Conservation (phyloP, 2,113 vertebrate species). For the Tricholaema leucomelas region DNA sequence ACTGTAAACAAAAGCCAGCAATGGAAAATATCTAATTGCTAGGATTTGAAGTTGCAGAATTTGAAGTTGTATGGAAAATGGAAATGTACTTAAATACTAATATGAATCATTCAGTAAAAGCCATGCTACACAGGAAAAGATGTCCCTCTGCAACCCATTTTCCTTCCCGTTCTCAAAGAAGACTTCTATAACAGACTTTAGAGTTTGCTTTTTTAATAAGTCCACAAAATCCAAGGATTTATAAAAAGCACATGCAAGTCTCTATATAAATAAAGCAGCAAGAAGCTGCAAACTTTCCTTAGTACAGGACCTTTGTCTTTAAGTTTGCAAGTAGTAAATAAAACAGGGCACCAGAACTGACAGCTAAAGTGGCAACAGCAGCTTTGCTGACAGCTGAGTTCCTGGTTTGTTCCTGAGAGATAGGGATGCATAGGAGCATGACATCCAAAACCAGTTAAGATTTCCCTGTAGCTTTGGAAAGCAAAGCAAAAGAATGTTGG, state of each 20-base stretch:
- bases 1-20: not conserved
- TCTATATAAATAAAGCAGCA: not conserved
- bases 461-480: not conserved
- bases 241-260: conserved; percentile 39
- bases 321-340: not conserved
- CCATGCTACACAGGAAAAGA: not conserved
- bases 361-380: not conserved
- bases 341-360: not conserved
- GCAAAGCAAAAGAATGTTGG: not conserved
- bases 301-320: not conserved
- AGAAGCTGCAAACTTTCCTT: not conserved
- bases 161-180: not conserved
- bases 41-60: not conserved
- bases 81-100: not conserved
- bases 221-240: conserved; percentile 5
- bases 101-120: not conserved
- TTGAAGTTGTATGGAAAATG: not conserved
- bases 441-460: not conserved
- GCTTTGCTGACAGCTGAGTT: not conserved
- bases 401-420: not conserved
- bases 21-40: not conserved
- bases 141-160: not conserved
- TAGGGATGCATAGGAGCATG: fast-evolving
- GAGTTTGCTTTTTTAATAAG: conserved; percentile 47
- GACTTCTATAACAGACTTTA: not conserved